phyloP scores from a whole-genome alignment of 2,113 vertebrate species.

The Hepsetus odoe region DNA sequence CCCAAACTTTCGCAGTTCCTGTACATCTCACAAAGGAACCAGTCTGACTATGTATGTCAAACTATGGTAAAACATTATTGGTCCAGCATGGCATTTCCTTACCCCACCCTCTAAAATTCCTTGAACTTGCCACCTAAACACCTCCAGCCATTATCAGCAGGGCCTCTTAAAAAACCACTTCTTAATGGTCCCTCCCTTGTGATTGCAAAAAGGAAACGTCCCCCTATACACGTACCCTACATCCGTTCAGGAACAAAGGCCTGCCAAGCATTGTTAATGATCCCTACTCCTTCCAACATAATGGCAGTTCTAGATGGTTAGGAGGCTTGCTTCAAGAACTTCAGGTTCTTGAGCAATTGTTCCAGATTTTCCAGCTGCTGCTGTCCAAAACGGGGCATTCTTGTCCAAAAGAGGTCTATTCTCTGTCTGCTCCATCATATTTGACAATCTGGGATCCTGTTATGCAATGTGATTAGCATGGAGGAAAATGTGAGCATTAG shows the following conservation, averaged over 20 bases:
- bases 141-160: constrained; percentile 28
- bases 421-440: background rate
- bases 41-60: too few relatives aligned
- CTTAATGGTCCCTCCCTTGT: constrained; percentile 15
- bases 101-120: constrained; percentile 44
- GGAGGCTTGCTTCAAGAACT: background rate
- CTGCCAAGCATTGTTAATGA: constrained; percentile 10
- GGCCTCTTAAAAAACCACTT: constrained; percentile 19
- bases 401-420: too few relatives aligned
- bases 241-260: constrained; percentile 45
- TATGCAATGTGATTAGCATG: constrained; percentile 42
- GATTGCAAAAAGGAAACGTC: constrained; percentile 43
- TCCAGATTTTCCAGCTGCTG: background rate
- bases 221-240: constrained; percentile 8
- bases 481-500: constrained; percentile 19
- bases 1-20: too few relatives aligned
- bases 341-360: background rate
- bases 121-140: constrained; percentile 41
- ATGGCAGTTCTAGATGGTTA: background rate
- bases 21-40: too few relatives aligned
- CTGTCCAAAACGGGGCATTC: background rate
- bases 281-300: background rate
- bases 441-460: constrained; percentile 37
- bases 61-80: constrained; percentile 10
- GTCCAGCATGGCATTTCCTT: constrained; percentile 45